phyloP scores from a whole-genome alignment of 1,140 invertebrate species.

The Sarcophaga bullata region DNA sequence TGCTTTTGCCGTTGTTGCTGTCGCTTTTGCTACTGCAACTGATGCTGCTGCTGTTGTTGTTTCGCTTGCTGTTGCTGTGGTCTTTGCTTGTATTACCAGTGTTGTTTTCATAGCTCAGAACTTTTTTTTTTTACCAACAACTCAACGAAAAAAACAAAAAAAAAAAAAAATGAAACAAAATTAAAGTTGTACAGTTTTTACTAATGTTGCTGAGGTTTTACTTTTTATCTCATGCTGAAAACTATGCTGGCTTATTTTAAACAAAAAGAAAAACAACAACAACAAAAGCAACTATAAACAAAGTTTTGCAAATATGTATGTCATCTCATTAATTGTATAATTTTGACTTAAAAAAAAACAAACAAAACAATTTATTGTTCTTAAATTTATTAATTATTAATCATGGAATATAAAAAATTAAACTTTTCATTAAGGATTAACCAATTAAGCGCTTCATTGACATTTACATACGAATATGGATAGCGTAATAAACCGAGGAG shows the following conservation, averaged over 20 bases:
- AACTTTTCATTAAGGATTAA: no score
- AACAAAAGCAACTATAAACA: neutral
- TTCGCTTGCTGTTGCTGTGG: conserved; percentile 8
- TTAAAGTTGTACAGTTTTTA: conserved; percentile 13
- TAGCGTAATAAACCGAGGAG: no score
- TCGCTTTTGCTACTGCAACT: neutral
- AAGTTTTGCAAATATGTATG: neutral
- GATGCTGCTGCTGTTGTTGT: neutral
- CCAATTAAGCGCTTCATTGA: no score
- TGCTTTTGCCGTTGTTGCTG: neutral
- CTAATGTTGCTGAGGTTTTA: conserved; percentile 37
- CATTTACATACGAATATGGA: no score
- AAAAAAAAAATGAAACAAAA: conserved; percentile 14
- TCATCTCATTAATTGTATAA: no score
- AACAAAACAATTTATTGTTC: no score
- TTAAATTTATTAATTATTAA: no score
- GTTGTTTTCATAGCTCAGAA: neutral
- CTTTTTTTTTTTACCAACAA: neutral
- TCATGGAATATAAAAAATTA: no score
- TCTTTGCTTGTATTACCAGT: conserved; percentile 14
- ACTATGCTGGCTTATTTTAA: neutral
- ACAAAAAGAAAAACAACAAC: neutral
- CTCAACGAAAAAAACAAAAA: neutral
- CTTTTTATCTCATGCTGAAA: conserved; percentile 34
- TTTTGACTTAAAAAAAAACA: no score